Conservation (phyloP, 92 coral and sea anemone genomes). For the Blastomussa wellsi region DNA sequence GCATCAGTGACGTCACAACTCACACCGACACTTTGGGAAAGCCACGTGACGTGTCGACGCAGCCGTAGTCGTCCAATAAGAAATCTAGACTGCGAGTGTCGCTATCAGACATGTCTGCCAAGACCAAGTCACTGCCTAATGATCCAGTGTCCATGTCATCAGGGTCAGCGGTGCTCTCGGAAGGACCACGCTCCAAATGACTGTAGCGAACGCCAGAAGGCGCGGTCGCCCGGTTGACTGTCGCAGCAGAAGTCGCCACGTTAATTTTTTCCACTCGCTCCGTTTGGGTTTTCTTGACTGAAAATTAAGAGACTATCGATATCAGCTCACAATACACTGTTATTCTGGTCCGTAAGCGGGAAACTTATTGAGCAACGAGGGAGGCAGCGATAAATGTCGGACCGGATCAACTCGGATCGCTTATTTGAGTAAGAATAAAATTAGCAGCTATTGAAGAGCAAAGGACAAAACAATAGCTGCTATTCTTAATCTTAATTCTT, state of each 20-base stretch:
- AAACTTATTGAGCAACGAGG: neutral
- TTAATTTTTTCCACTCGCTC: slow-evolving; percentile 32
- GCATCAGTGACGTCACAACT: neutral
- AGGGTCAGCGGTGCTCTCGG: slow-evolving; percentile 26
- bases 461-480: no score
- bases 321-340: neutral
- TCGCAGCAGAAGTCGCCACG: neutral
- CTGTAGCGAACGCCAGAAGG: slow-evolving; percentile 15
- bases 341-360: neutral
- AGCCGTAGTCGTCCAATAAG: slow-evolving; percentile 36
- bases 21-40: slow-evolving; percentile 39
- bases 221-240: neutral
- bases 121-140: slow-evolving; percentile 55
- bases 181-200: slow-evolving; percentile 12
- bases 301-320: neutral
- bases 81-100: slow-evolving; percentile 68
- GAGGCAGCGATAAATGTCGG: neutral
- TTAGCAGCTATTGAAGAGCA: no score
- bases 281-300: slow-evolving; percentile 27
- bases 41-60: slow-evolving; percentile 17
- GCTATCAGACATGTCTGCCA: slow-evolving; percentile 75
- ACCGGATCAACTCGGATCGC: no score
- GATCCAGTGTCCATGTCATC: slow-evolving; percentile 28
- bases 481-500: no score
- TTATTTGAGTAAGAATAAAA: no score